These are phyloP conservation scores for Botia kubotai DNA, from an alignment of 2,797 vertebrate species.

Conservation along the genomic window DNA sequence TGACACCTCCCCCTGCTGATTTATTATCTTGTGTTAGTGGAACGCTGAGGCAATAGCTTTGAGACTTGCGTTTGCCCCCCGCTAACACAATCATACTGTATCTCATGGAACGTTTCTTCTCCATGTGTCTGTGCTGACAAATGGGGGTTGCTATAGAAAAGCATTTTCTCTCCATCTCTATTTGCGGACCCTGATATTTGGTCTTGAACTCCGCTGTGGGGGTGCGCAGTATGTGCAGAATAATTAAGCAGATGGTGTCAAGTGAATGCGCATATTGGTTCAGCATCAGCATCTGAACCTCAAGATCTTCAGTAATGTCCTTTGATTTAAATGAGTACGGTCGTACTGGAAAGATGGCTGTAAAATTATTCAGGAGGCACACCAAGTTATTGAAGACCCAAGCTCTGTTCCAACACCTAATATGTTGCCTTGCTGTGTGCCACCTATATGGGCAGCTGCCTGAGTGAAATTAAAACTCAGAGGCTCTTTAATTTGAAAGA, in stretches of 20 bases:
- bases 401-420: constrained; percentile 8
- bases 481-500: no score
- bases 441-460: background rate
- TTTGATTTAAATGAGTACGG: constrained; percentile 20
- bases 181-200: constrained; percentile 35
- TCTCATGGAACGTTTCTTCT: constrained; percentile 39
- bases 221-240: constrained; percentile 18
- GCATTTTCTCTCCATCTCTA: constrained; percentile 28
- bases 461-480: no score
- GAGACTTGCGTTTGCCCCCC: constrained; percentile 31
- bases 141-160: constrained; percentile 27
- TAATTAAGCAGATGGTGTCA: constrained; percentile 42
- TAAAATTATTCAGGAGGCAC: background rate
- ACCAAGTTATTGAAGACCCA: background rate
- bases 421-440: background rate
- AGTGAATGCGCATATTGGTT: constrained; percentile 37
- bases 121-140: constrained; percentile 5
- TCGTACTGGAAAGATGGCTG: constrained; percentile 7
- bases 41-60: constrained; percentile 13
- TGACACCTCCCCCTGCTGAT: constrained; percentile 24
- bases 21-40: constrained; percentile 29
- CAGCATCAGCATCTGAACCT: constrained; percentile 2
- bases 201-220: constrained; percentile 22
- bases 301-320: constrained; percentile 10
- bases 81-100: constrained; percentile 45